Evolutionary conservation across 2,113 vertebrate species (phyloP), one percentile per base, ranked within the genome.

Genomic region (Oriolus oriolus): DNA sequence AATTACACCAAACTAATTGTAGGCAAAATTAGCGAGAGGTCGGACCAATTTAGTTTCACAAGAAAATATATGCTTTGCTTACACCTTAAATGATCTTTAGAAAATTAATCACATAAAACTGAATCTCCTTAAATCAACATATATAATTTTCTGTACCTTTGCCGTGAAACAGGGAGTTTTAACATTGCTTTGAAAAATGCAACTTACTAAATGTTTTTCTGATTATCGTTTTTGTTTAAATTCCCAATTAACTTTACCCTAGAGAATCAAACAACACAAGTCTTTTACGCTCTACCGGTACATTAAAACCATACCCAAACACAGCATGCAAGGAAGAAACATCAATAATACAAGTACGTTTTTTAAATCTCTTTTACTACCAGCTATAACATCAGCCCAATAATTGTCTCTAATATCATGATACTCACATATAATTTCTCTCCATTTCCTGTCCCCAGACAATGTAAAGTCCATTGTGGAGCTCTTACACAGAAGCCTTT

Each of bases 1-100:
- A 98, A 98, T 98, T 98, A 97, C 96, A 97, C 94, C 97, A 95
- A 97, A 97, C 96, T 98, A 98, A 98, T 98, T 97, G 96, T 96
- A 98, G 96, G 95, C 87, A 97, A 98, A 98, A 98, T 98, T 98
- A 98, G 97, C 30, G 18, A 98, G 70, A 84, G 95, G 97, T 97
- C 73, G 87, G 94, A 97, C 94, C 86, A 74, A 83, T 97, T 97
- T 94, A 94, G 80, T 89, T 42, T 69, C 89, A 83, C 91, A 95
- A 95, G 94, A 96, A 97, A 97, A 98, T 97, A 97, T 92, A 96
- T 87, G 86, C 65, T 95, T 84, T 91, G 76, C 96, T 98, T 95
- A 88, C 81, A 95, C 94, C 94, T 96, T 96, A 96, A 97, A 91
- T 82, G 88, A 87, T 97, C 96, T 97, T 94, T 47, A 83, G 95